These are phyloP conservation scores for Rostratula benghalensis DNA, from an alignment of 2,113 vertebrate genomes.

Conservation along the genomic window DNA sequence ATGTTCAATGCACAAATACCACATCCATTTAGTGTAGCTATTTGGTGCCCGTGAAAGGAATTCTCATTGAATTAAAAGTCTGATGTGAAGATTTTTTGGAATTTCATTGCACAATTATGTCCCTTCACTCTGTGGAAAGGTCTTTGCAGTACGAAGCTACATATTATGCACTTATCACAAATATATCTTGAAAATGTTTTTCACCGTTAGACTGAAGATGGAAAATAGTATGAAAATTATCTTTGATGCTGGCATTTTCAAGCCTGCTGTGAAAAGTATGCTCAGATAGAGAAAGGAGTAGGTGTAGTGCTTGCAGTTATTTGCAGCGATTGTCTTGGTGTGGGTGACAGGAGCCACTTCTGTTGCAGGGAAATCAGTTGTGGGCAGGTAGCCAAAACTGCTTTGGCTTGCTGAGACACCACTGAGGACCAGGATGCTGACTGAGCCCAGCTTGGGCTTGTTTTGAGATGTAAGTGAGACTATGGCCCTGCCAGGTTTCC, in stretches of 20 bases:
- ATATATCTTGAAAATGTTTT: neutral
- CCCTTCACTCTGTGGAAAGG: neutral
- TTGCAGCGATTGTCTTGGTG: rapidly evolving
- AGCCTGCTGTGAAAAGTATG: neutral
- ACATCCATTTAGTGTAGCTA: neutral
- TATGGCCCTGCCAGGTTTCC: neutral
- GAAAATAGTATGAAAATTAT: neutral
- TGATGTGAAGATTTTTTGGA: neutral
- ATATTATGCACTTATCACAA: neutral
- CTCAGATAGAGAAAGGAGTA: neutral
- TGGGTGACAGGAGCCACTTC: neutral
- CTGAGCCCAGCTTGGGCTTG: neutral
- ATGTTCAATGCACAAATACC: neutral
- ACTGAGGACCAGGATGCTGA: neutral
- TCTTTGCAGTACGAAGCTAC: neutral
- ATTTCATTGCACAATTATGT: neutral
- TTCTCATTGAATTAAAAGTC: rapidly evolving
- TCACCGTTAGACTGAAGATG: neutral
- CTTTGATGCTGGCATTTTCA: neutral
- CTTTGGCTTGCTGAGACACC: neutral
- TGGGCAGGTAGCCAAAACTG: neutral
- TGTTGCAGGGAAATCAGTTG: neutral
- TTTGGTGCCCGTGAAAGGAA: neutral
- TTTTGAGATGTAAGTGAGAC: neutral
- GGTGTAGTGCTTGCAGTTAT: neutral